Evolutionary conservation across 2,113 vertebrate species (phyloP), one percentile per base, ranked within the genome.

Genomic region (Eidolon helvum): DNA sequence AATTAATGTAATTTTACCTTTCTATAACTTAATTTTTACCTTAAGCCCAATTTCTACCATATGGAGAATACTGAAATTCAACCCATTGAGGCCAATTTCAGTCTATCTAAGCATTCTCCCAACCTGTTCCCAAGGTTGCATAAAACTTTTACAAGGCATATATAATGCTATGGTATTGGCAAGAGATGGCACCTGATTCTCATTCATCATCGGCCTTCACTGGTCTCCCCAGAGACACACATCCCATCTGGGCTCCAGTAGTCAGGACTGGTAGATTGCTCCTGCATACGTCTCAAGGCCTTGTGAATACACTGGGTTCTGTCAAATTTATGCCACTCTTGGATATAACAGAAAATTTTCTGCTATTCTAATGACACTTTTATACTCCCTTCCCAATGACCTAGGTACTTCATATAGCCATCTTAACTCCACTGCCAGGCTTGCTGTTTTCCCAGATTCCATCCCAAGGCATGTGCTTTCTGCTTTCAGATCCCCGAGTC

Each of bases 1-100:
- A 78, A 87, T 75, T 90, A 87, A 84, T 72, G 5, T 50, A 94
- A 86, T 90, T 92, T 96, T 91, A 69, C 2, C 19, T 74, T 92
- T 69, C 59, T 86, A 28, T 68, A 88, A 61, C 7, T 83, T 85
- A 75, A 87, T 92, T 85, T 82, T 95, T 90, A 43, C 80, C 50
- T 84, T 68, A 95, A 94, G 35, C n/a, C 24, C 6, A 94, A 83
- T 77, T 72, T 88, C 72, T 68, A 61, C n/a, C 53, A 85, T 71
- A 85, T 40, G 21, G 35, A 59, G 12, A 88, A 68, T 4, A 71
- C 19, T 92, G 40, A 53, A 92, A 84, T n/a, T 24, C 35, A 91
- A 28, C 24, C 75, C 68, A 75, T 5, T 48, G 21, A 69, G 40
- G 26, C 48, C 43, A 90, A 57, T 82, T 91, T 86, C 55, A 91